Base-by-base conservation (phyloP, 2,797 vertebrate genomes). In the Anabas testudineus region DNA sequence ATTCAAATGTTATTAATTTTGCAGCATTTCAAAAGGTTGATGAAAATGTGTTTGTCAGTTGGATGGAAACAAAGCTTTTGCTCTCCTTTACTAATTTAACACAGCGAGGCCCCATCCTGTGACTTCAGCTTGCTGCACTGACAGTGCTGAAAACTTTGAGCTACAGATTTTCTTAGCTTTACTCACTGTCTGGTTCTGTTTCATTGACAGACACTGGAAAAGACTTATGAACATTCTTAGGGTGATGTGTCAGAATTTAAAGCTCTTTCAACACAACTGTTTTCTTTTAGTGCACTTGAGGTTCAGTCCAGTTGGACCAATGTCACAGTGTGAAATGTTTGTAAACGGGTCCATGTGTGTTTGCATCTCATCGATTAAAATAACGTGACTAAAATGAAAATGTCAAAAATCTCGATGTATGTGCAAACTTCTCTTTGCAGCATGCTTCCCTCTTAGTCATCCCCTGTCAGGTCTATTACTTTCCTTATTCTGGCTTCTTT, bases 321-420 rank as follows among this genome's bases (percentile, higher is more conserved):
- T 26, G 21, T 80, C 73, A 60, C 62, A 21, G 36, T 53, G 7
- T 76, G 63, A 81, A 74, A 28, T 28, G 77, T 80, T 64, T 74
- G 71, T 81, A 84, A 84, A 87, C 80, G 72, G 64, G 32, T 67
- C 58, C 69, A 18, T 77, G 69, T 82, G 83, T 82, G 70, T 75
- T 84, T 76, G 77, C 60, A 63, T 71, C 60, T 30, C 64, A 45
- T 52, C 61, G 58, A 51, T 71, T 64, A 48, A 58, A 74, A 56
- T 52, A 51, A 81, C 53, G 39, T 64, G 63, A 78, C 69, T 67
- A 58, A 82, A 76, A 74, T 66, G 48, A 66, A 54, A 82, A 74
- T 55, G 72, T 77, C 81, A 80, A 61, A 70, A 71, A 81, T 66
- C 52, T 67, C 28, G 19, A 26, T 28, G 45, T 8, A 49, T 32